phyloP scores from a whole-genome alignment of 2,888 invertebrate species.

The Cephus rjabovi region DNA sequence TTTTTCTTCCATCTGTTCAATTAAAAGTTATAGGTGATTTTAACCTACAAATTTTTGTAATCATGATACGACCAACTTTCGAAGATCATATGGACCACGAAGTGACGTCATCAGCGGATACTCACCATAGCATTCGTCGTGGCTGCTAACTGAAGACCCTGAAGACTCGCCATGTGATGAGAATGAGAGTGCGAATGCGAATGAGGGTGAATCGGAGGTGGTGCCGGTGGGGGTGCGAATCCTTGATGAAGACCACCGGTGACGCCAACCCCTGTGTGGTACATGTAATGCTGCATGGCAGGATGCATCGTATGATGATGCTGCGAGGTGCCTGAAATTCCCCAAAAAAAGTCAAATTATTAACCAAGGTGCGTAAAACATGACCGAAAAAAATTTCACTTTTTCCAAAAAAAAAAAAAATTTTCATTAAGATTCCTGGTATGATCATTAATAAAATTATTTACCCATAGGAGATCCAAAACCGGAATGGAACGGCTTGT shows the following conservation, averaged over 20 bases:
- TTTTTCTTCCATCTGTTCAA: neutral
- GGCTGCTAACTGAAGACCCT: constrained; percentile 71
- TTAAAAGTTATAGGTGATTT: neutral
- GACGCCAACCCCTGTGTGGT: constrained; percentile 64
- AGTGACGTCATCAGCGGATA: constrained; percentile 22
- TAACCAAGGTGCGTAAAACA: too few relatives aligned
- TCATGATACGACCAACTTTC: neutral
- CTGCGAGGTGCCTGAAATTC: constrained; percentile 59
- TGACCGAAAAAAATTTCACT: neutral
- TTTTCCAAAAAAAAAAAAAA: too few relatives aligned
- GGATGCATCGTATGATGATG: constrained; percentile 66
- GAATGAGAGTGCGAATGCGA: constrained; percentile 67
- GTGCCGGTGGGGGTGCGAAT: constrained; percentile 62
- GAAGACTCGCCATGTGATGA: constrained; percentile 69
- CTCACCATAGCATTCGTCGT: constrained; percentile 75
- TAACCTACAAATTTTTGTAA: neutral
- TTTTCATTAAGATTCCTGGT: too few relatives aligned
- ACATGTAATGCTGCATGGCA: constrained; percentile 67
- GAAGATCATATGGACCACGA: neutral
- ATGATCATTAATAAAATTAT: constrained; percentile 33
- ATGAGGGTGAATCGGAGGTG: constrained; percentile 65
- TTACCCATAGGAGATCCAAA: constrained; percentile 83
- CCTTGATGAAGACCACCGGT: constrained; percentile 65
- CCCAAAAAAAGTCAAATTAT: too few relatives aligned
- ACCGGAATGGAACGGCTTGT: constrained; percentile 82